Percentiles rank a stretch among this genome's conserved stretches.
These are phyloP conservation scores for Dasyurus viverrinus DNA, from an alignment of 2,113 vertebrate genomes.

Conservation along the genomic window DNA sequence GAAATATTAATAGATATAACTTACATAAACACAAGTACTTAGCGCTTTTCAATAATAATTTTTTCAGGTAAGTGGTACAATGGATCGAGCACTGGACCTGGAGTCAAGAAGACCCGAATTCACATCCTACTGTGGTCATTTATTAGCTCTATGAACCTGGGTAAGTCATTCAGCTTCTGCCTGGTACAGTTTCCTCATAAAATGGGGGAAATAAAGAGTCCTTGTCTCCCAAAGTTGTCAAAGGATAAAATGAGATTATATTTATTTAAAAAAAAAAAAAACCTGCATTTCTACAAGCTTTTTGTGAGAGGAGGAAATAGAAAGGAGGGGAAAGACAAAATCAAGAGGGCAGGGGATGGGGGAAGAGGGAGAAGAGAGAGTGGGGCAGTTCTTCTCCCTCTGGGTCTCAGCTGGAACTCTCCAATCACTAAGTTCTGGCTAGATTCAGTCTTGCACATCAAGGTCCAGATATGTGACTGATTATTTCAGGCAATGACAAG, in stretches of 20 bases:
- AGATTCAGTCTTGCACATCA: neutral
- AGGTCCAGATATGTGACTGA: neutral
- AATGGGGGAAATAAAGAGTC: conserved; percentile 19
- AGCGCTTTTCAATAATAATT: neutral
- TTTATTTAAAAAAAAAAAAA: conserved; percentile 11
- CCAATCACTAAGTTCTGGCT: neutral
- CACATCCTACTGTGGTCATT: neutral
- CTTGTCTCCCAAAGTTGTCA: neutral
- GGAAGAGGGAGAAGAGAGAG: neutral
- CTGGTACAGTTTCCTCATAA: conserved; percentile 15
- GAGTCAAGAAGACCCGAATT: neutral
- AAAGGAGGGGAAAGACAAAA: neutral
- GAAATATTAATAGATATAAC: neutral
- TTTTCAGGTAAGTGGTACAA: neutral
- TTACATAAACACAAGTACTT: neutral
- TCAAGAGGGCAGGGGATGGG: too few species aligned
- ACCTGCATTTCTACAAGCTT: neutral
- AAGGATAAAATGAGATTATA: conserved; percentile 38
- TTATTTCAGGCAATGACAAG: neutral
- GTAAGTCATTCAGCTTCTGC: neutral
- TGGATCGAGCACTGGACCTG: neutral
- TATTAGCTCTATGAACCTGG: neutral
- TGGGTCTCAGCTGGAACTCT: neutral
- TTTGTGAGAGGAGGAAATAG: too few species aligned
- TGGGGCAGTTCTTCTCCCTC: neutral